These are phyloP conservation scores for Hiodon tergisus DNA, from an alignment of 2,113 vertebrate species.

Conservation along the genomic window DNA sequence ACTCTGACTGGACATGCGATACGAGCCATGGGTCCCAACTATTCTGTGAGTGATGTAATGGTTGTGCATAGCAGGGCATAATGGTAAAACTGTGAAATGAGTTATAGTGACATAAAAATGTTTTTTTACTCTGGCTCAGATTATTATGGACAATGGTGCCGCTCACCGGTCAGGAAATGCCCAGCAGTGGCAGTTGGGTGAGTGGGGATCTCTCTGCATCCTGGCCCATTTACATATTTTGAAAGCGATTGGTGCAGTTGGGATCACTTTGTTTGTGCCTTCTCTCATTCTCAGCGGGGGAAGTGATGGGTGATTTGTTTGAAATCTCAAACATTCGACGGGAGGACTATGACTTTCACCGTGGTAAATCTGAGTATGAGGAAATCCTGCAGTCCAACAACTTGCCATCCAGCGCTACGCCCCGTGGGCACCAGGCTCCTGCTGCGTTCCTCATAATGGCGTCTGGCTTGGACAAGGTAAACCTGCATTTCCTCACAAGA, in stretches of 20 bases:
- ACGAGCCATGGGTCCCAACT: constrained; percentile 69
- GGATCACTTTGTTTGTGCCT: not conserved
- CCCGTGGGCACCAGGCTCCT: constrained; percentile 69
- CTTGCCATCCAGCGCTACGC: constrained; percentile 62
- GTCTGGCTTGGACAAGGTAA: constrained; percentile 69
- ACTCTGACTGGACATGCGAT: constrained; percentile 72
- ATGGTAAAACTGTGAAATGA: not conserved
- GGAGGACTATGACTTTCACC: constrained; percentile 72
- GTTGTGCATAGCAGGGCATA: not conserved
- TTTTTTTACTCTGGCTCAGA: constrained; percentile 43
- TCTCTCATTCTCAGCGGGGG: constrained; percentile 55
- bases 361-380: constrained; percentile 72
- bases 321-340: constrained; percentile 69
- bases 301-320: constrained; percentile 64
- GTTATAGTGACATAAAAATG: not conserved
- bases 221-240: not conserved
- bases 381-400: constrained; percentile 71
- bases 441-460: constrained; percentile 74
- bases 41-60: constrained; percentile 57
- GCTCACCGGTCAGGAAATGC: constrained; percentile 53
- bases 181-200: constrained; percentile 64
- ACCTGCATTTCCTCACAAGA: not conserved
- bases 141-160: constrained; percentile 72
- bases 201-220: not conserved
- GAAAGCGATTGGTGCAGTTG: not conserved